These are phyloP conservation scores for Yponomeuta evonymella DNA, from an alignment of 2,888 invertebrate genomes.

Conservation along the genomic window DNA sequence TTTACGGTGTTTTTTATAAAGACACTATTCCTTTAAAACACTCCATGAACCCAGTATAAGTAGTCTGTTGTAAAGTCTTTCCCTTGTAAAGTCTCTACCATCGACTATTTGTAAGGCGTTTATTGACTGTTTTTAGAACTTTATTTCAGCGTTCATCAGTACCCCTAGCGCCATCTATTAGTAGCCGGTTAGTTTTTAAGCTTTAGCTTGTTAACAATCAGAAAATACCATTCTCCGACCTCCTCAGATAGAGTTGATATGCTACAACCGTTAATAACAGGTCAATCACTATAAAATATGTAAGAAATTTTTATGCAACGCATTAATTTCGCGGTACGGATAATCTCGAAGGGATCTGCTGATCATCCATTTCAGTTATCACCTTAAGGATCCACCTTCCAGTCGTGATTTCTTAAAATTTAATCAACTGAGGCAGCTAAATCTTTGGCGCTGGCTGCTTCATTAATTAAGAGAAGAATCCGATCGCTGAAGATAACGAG, in stretches of 20 bases:
- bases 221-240: not conserved
- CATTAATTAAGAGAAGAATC: constrained; percentile 12
- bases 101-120: too few species aligned
- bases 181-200: too few species aligned
- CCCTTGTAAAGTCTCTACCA: too few species aligned
- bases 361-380: constrained; percentile 14
- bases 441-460: constrained; percentile 11
- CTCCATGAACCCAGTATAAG: too few species aligned
- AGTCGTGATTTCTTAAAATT: constrained; percentile 21
- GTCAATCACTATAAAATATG: not conserved
- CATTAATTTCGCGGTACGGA: constrained; percentile 23
- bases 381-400: constrained; percentile 14
- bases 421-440: constrained; percentile 22
- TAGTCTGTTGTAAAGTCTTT: too few species aligned
- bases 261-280: not conserved
- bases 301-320: constrained; percentile 15
- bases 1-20: too few species aligned
- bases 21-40: too few species aligned
- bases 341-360: constrained; percentile 21
- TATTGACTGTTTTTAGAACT: too few species aligned
- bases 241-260: not conserved
- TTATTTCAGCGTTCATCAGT: too few species aligned
- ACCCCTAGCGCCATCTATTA: too few species aligned
- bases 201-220: too few species aligned
- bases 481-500: not conserved